Evolutionary conservation across 1,140 invertebrate genomes (phyloP), one percentile per base, ranked within the genome.

Genomic region (Neelides sp.): DNA sequence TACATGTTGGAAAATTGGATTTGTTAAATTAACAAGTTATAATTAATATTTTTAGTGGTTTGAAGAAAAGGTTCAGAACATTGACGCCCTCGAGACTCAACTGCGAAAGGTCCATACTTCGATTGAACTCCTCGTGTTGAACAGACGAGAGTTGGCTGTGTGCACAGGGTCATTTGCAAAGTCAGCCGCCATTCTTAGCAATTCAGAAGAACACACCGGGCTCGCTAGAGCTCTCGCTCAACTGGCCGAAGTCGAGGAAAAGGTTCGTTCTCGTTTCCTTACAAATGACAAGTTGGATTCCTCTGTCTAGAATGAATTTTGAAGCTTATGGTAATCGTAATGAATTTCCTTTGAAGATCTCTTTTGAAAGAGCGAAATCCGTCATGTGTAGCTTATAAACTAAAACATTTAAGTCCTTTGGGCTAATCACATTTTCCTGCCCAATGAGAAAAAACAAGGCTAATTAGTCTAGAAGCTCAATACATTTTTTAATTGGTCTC

Each of bases 141-240:
- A 92, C 64, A 75, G 94, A 44, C 81, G 83, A 63, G 94, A 98
- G 65, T 68, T 98, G 56, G 81, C 87, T 8, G 63, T 68, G 32
- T 75, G 80, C 39, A 89, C 86, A 7, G 85, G 83, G 45, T 69
- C 76, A 34, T 82, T 95, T 64, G 82, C 87, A 37, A 87, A 90
- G 68, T 86, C 85, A 44, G 75, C 85, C 20, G 91, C 92, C 0
- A 83, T 96, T 70, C 71, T 98, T 8, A 88, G 91, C 56, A 90
- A 87, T 55, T 86, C 88, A 45, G 95, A 98, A 70, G 90, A 96
- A 62, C 91, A 96, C 63, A 89, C 89, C 36, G 83, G 86, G 2
- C 75, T 98, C 1, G 92, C 90, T 2, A 73, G 89, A 63, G 89
- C 89, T 27, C 70, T 98, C 17, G 85, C 88, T n/a, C 84, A 94